Evolutionary conservation across 2,113 vertebrate species (phyloP), one percentile per base, ranked within the genome.

Genomic region (Typhlomys cinereus): DNA sequence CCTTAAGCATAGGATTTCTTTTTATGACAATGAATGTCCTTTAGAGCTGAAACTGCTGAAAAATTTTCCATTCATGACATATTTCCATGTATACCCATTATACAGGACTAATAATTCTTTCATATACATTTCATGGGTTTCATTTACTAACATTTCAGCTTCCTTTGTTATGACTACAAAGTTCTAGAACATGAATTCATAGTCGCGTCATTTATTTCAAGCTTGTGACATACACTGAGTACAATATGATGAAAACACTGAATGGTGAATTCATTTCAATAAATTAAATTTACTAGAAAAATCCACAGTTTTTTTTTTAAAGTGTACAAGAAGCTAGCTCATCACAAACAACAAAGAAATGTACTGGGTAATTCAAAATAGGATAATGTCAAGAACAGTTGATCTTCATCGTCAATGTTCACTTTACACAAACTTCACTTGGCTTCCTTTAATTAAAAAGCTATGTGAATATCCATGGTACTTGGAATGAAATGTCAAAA

Each of bases 371-470:
- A 93, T 97, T 97, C 95, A 97, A 95, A 98, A 95, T 88, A 88
- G 78, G 66, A 67, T 76, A 97, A 95, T 90, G 88, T 89, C 94
- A 94, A 95, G 94, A 95, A 95, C 41, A 97, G 95, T 96, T 97
- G 97, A 96, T 98, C 98, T 98, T 98, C 97, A 82, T 15, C 88
- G 97, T 94, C 97, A 97, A 98, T 89, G 97, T 95, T 97, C 95
- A 96, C 89, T 96, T 96, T 96, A 97, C 95, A 97, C 79, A 96
- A 97, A 97, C 98, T 92, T 94, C 85, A 27, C 88, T 97, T 96
- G 97, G 96, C 95, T 98, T 98, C 97, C 99, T 97, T 99, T 99
- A 98, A 99, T 99, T 98, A 99, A 99, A 98, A 99, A 99, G 98
- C 99, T 99, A n/a, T n/a, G n/a, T n/a, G n/a, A n/a, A n/a, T n/a